Base-by-base conservation (phyloP, 2,113 vertebrate genomes). In the Psophia crepitans region DNA sequence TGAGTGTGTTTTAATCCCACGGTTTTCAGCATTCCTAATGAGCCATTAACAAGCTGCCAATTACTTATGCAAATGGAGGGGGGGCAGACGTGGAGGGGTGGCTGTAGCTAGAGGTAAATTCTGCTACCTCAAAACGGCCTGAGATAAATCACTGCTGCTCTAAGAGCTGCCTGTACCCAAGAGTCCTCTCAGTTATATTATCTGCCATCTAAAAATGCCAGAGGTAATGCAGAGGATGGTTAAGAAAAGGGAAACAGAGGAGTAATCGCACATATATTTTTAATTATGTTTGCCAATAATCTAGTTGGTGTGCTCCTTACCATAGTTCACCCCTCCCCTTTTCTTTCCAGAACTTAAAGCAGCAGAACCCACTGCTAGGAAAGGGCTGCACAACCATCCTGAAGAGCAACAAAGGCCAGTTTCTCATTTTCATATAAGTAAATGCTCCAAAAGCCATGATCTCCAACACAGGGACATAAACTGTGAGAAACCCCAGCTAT, bases 1-100 rank as follows among this genome's bases (percentile, higher is more conserved):
- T 71, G 90, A 90, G 66, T 94, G 48, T 95, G 92, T 81, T 97
- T 95, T 92, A 96, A 97, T 98, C 96, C 95, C 92, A 96, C 44
- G 91, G 94, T 96, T 97, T 96, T 96, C 96, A 97, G 92, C 75
- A 80, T 96, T 96, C 87, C 61, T 94, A 93, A 95, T 60, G 96
- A 96, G 84, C 92, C 93, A 92, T 96, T 95, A 95, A 89, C 90
- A 90, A 93, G 79, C 61, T 91, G 84, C 94, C 85, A 89, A 93
- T 97, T 92, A 93, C 70, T 90, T 96, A 91, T 64, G 85, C 73
- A 87, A 68, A 69, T 89, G 69, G 39, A n/a, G 78, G 37, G 75
- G 75, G 65, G 81, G 93, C 65, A 84, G 84, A 77, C 92, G 65
- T 68, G 54, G 91, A 96, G 84, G 71, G 85, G 69, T 13, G 51